Percentiles rank a stretch among this genome's conserved stretches.
Evolutionary conservation across 1,140 invertebrate genomes (phyloP).

Genomic region (Bombus consobrinus): DNA sequence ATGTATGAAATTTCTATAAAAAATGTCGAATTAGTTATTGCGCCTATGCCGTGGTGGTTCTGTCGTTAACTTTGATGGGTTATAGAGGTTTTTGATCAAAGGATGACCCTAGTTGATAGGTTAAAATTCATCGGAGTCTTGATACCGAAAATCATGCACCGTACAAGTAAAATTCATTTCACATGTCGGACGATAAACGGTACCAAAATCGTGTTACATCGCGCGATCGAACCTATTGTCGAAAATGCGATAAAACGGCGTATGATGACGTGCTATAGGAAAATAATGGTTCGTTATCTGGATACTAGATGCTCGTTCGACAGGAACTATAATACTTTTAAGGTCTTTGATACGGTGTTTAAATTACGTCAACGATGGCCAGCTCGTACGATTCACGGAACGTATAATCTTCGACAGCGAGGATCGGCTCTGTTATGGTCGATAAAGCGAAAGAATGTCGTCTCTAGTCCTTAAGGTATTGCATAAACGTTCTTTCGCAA

Average conservation of each 20-base stretch:
- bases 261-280: not conserved
- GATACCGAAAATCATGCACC: not conserved
- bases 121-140: not conserved
- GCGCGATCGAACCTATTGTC: not conserved
- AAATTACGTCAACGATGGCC: conserved; percentile 14
- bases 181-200: conserved; percentile 31
- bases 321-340: conserved; percentile 4
- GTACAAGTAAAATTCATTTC: conserved; percentile 30
- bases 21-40: too few species aligned
- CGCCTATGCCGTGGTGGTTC: too few species aligned
- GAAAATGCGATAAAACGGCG: not conserved
- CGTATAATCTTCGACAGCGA: not conserved
- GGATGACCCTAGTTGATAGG: not conserved
- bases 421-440: conserved; percentile 16
- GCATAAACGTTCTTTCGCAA: conserved; percentile 20
- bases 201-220: not conserved
- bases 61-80: too few species aligned
- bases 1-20: too few species aligned
- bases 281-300: conserved; percentile 21
- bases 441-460: conserved; percentile 35
- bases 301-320: not conserved
- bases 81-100: not conserved
- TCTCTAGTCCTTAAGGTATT: not conserved
- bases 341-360: not conserved
- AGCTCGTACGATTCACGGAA: not conserved